Conservation (phyloP, 2,113 vertebrate species). For the Mungos mungo region DNA sequence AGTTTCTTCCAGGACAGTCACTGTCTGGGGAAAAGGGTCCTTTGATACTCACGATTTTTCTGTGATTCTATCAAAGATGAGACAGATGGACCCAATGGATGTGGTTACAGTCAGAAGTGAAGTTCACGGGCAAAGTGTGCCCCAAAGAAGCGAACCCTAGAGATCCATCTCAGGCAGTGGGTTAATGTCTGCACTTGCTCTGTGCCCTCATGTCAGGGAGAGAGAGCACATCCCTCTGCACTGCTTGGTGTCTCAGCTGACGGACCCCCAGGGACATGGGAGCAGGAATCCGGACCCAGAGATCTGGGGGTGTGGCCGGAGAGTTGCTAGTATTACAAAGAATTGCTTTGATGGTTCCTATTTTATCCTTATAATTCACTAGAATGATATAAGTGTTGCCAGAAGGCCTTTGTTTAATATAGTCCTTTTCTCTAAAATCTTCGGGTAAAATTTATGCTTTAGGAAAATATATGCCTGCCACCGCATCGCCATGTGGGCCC, state of each 20-base stretch:
- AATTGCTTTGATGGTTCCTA: neutral
- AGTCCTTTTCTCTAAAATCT: constrained; percentile 5
- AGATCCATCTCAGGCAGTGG: neutral
- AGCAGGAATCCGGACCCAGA: neutral
- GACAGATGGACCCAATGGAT: neutral
- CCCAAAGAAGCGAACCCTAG: neutral
- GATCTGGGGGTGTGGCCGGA: neutral
- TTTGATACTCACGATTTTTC: neutral
- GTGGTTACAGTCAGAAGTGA: neutral
- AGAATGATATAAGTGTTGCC: neutral
- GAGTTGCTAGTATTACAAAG: neutral
- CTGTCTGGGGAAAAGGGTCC: neutral
- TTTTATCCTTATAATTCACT: constrained; percentile 10
- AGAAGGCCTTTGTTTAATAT: neutral
- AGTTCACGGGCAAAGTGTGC: neutral
- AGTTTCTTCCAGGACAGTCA: neutral
- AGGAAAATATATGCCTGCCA: neutral
- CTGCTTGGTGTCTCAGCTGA: neutral
- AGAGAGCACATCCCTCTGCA: too few relatives aligned
- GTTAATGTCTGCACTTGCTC: neutral
- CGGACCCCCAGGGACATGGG: neutral
- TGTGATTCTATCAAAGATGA: neutral
- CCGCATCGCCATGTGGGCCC: neutral
- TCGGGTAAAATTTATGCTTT: neutral
- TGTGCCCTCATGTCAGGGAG: neutral